Base-by-base conservation (phyloP, 2,888 invertebrate species). In the Esperia sulphurella region DNA sequence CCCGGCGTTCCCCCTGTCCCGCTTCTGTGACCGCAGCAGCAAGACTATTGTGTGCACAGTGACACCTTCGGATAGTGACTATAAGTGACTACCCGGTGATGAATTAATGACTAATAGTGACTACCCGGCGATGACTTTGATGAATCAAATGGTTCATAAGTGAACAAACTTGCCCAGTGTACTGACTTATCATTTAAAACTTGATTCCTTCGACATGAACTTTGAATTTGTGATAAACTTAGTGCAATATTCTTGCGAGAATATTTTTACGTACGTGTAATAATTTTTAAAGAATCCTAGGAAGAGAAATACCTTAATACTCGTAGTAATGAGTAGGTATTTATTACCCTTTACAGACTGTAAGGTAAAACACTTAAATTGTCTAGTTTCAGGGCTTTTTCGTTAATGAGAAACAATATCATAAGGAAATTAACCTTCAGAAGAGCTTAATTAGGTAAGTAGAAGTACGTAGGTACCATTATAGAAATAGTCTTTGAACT, bases 21-120 rank as follows among this genome's bases (percentile, higher is more conserved):
- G n/a, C 75, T 90, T 37, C 90, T 90, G 86, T 91, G 90, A 91
- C 89, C 86, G 49, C 79, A 77, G 49, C 71, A 76, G 45, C 21
- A 35, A 35, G 78, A 78, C 58, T 80, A 69, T 57, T 75, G 73
- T 68, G 69, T 67, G 53, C 73, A 78, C 65, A 70, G 72, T 72
- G 80, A 79, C 45, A 61, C 61, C 57, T 79, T 59, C 61, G 59
- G 57, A 45, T 65, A 68, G 65, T 66, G 60, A 63, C 60, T 55
- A 51, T 53, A 39, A 44, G 38, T 50, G 54, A 56, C 48, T 54
- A 47, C 43, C 46, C 46, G 51, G 50, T 51, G 53, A 52, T 45
- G 38, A 33, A 45, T 47, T 33, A n/a, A 21, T 21, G 21, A 21
- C 21, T 21, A 21, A n/a, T n/a, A 21, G 21, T 21, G 21, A 21